Base-by-base conservation (phyloP, 1,140 invertebrate species). In the Schmidtea mediterranea region DNA sequence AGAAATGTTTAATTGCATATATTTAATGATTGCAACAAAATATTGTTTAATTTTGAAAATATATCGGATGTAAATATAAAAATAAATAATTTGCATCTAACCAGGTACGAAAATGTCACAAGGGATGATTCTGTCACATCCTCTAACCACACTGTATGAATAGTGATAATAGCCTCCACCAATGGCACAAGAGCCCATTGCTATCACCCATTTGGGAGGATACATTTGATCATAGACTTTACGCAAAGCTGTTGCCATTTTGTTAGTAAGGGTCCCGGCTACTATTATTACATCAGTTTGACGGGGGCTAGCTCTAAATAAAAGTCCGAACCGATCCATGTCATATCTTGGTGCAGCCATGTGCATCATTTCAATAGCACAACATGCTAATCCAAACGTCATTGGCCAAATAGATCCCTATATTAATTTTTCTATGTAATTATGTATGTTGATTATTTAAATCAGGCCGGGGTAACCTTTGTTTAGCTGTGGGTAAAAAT, bases 281-380 rank as follows among this genome's bases (percentile, higher is more conserved):
- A 98, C 87, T 62, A 97, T 94, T 54, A 98, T 89, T 10, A 84
- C 76, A 69, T 98, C 90, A 15, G 84, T 74, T 52, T 71, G 70
- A 49, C 89, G 72, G 21, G 90, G 90, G 23, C 82, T 86, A 10
- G 90, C 89, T 61, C 90, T 71, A 62, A 97, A 97, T 2, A 97
- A 82, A 24, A 94, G 80, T 55, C 89, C 75, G 63, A 73, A 76
- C 53, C 84, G 71, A 52, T 66, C 87, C 82, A 95, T 89, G 59
- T 95, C 89, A 61, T 95, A 95, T 54, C 87, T 71, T 6, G 89
- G 84, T 36, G 86, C 87, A 53, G 89, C 90, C 51, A 94, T 86
- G 67, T 97, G 90, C 90, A 97, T 98, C 90, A 97, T 97, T 69
- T 97, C 87, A 0, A 94, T 84, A 52, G 87, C 87, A 71, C 87